These are phyloP conservation scores for Slavum lentiscoides DNA, from an alignment of 2,888 invertebrate species.

Conservation along the genomic window DNA sequence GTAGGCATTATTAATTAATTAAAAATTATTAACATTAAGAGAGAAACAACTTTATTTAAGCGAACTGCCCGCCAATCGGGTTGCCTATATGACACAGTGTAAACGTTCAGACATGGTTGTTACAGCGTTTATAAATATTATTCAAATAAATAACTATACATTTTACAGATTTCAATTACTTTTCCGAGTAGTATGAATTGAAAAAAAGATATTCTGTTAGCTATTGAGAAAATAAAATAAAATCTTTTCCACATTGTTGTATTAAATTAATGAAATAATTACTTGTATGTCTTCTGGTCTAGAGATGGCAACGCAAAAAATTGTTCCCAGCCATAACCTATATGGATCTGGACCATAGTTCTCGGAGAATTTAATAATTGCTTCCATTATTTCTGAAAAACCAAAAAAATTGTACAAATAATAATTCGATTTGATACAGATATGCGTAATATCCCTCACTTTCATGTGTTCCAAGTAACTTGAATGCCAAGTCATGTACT, in stretches of 20 bases:
- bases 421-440: background rate
- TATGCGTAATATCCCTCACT: conserved; percentile 41
- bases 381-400: background rate
- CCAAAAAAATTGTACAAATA: background rate
- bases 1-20: too few relatives aligned
- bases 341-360: conserved; percentile 37
- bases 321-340: conserved; percentile 54
- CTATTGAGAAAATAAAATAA: background rate
- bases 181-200: background rate
- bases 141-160: background rate
- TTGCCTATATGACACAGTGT: too few relatives aligned
- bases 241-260: background rate
- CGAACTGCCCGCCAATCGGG: too few relatives aligned
- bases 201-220: too few relatives aligned
- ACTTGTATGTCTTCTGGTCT: conserved; percentile 56
- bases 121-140: background rate
- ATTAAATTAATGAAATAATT: background rate
- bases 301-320: conserved; percentile 46
- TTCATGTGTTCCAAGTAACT: conserved; percentile 54
- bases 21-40: too few relatives aligned
- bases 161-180: background rate
- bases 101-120: too few relatives aligned
- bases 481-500: conserved; percentile 54
- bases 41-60: too few relatives aligned
- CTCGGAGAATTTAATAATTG: background rate